phyloP scores from a whole-genome alignment of 2,113 vertebrate species.

The Callipepla californica region DNA sequence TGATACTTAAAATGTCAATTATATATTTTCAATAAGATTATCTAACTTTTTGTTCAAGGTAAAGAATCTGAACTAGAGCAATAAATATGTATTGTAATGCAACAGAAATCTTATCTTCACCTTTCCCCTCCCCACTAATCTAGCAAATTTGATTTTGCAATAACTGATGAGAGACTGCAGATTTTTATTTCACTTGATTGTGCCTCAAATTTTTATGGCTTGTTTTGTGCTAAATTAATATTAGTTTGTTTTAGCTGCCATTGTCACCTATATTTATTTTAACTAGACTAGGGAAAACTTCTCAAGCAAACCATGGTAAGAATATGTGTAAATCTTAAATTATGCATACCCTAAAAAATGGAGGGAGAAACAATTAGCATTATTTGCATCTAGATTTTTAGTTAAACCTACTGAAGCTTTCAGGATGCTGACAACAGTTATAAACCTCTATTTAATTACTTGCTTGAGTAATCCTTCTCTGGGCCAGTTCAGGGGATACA shows the following conservation, averaged over 20 bases:
- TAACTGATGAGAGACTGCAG: not conserved
- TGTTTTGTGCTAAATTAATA: not conserved
- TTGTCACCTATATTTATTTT: not conserved
- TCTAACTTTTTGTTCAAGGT: not conserved
- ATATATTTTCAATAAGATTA: not conserved
- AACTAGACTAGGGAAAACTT: not conserved
- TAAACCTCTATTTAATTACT: not conserved
- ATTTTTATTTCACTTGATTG: not conserved
- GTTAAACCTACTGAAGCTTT: not conserved
- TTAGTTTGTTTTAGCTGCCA: not conserved
- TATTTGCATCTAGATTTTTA: not conserved
- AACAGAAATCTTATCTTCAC: not conserved
- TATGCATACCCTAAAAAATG: not conserved
- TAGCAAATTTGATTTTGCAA: not conserved
- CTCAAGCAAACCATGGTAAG: not conserved
- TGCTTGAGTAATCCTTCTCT: not conserved
- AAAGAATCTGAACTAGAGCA: not conserved
- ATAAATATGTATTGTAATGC: not conserved
- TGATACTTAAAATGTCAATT: not conserved
- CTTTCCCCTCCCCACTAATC: fast-evolving
- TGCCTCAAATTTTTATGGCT: not conserved
- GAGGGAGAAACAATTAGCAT: not conserved
- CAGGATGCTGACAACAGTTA: not conserved
- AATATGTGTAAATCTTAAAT: not conserved
- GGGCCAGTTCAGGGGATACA: not conserved